Base-by-base conservation (phyloP, 2,113 vertebrate genomes). In the Oplegnathus fasciatus region DNA sequence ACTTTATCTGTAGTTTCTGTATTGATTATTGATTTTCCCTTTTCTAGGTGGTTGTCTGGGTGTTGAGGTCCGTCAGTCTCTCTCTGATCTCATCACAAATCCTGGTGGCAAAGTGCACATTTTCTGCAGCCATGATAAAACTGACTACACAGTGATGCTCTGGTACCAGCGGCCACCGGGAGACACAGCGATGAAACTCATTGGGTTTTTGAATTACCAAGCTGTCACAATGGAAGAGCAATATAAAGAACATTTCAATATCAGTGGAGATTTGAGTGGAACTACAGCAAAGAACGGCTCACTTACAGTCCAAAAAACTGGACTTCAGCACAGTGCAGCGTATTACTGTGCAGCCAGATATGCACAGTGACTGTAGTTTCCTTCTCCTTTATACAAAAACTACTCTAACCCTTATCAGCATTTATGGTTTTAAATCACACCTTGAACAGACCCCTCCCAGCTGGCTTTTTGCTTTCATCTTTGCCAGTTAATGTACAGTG, bases 321-420 rank as follows among this genome's bases (percentile, higher is more conserved):
- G 11, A 65, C 26, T n/a, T 15, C 34, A 85, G 22, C 60, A 90
- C 69, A 87, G 60, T 0, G 87, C 86, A 18, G 71, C 88, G 9
- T 94, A 92, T 66, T 93, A 90, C 80, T 93, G 93, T 92, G 91
- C 92, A 80, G 91, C 91, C 2, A 80, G 89, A 0, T 13, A 30
- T 44, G 54, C 94, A 93, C 94, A 60, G 1, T 54, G 48, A 69
- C 42, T 18, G 7, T 5, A n/a, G 22, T 66, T 3, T 42, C 34
- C 9, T 28, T 28, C 34, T 14, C 62, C 62, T 65, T 40, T 22
- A 40, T 40, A 67, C 40, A 67, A 28, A 20, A 67, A 67, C 65
- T 67, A 3, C 3, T 8, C 26, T 1, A 44, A 46, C n/a, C 9
- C 26, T 67, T n/a, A 26, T 67, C 64, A 44, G 15, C 24, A 44